Base-by-base conservation (phyloP, 2,113 vertebrate species). In the Mesembrinibis cayennensis region DNA sequence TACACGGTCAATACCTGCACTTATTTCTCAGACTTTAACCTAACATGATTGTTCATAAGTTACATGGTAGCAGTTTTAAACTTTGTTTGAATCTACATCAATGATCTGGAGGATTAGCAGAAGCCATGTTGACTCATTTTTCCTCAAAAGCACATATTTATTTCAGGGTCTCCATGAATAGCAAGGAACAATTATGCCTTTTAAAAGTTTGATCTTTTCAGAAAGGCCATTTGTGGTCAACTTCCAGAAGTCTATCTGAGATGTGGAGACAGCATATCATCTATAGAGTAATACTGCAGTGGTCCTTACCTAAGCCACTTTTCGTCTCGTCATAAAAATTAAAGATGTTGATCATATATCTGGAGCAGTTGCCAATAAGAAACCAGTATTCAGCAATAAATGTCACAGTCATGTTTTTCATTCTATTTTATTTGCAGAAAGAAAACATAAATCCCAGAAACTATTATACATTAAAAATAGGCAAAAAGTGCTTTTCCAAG, bases 311-410 rank as follows among this genome's bases (percentile, higher is more conserved):
- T 71, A 67, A 69, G 38, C 34, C 50, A 63, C 70, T 88, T 73
- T 55, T 85, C 15, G 59, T 69, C 32, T 82, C 63, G 76, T 86
- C 76, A 47, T 44, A 87, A 55, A 89, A 92, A 56, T 74, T 65
- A 71, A 92, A 90, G 67, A 49, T 76, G 32, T 49, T 80, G 73
- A 79, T 50, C 50, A 1, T 84, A 20, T 81, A 56, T 69, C 45
- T 49, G 44, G 56, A 94, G 70, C 25, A 52, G 52, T 29, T 91
- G 72, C 69, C 83, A 84, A 29, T 76, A 91, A 81, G 65, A 90
- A 92, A 82, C 6, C 30, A 53, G 40, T 85, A 88, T 72, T 93
- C 62, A 88, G 53, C 66, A 94, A n/a, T 94, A 95, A 87, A 87
- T 58, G 23, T 61, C 70, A 71, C 19, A 71, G 50, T 21, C 61